Conservation (phyloP, 2,888 invertebrate genomes). For the Chymomyza amoena region DNA sequence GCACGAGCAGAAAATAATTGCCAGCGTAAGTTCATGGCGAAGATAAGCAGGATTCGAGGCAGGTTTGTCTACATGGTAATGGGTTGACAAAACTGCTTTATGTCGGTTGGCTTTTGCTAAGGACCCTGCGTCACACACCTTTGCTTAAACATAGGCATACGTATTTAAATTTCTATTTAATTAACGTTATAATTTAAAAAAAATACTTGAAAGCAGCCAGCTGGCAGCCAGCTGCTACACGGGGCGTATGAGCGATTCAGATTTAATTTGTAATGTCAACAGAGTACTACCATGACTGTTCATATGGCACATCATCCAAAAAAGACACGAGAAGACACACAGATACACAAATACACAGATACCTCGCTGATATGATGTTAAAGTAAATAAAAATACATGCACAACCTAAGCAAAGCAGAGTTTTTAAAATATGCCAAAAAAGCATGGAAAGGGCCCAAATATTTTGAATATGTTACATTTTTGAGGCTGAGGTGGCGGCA, state of each 20-base stretch:
- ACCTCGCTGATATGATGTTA: conserved; percentile 25
- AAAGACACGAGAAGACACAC: not conserved
- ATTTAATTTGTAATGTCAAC: conserved; percentile 61
- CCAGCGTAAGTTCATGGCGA: not conserved
- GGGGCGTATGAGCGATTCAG: conserved; percentile 61
- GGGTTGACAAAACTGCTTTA: not conserved
- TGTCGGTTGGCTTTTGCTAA: not conserved
- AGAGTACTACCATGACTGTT: conserved; percentile 30
- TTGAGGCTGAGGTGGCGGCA: conserved; percentile 22
- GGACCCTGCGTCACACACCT: not conserved
- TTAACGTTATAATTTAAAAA: conserved; percentile 32
- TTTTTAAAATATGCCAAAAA: conserved; percentile 33
- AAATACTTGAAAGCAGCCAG: conserved; percentile 2
- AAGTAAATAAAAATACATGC: conserved; percentile 49
- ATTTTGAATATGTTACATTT: not conserved
- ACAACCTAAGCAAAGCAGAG: not conserved
- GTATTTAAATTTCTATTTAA: conserved; percentile 21
- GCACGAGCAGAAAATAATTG: not conserved
- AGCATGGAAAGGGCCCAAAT: not conserved
- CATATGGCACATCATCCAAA: conserved; percentile 19
- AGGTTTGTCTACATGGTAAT: not conserved
- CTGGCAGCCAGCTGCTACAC: conserved; percentile 26
- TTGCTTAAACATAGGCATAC: not conserved
- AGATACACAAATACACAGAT: not conserved
- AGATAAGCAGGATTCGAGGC: not conserved